A percentile compares a stretch with the other conserved stretches of the same genome.
Conservation (phyloP, 64 coral and sea anemone species). For the Anthopleura sola region DNA sequence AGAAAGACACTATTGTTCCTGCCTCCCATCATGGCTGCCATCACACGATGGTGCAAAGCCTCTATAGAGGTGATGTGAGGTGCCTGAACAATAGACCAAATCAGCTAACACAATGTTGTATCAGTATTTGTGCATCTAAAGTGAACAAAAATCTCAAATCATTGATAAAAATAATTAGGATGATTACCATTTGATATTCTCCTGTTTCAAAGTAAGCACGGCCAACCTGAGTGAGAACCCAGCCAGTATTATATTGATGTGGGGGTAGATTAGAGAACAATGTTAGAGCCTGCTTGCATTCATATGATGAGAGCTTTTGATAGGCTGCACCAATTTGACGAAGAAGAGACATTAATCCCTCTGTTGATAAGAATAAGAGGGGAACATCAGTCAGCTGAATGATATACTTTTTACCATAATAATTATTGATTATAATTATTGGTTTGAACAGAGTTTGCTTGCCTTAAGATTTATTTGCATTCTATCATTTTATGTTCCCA, state of each 20-base stretch:
- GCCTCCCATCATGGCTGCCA: too few species aligned
- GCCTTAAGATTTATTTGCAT: too few species aligned
- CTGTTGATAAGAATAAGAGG: slow-evolving; percentile 30
- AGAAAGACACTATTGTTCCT: too few species aligned
- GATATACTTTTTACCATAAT: neutral
- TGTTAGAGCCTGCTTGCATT: slow-evolving; percentile 82
- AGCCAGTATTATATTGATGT: slow-evolving; percentile 91
- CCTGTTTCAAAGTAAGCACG: slow-evolving; percentile 93
- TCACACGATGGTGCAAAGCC: too few species aligned
- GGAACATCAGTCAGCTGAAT: neutral
- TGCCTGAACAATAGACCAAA: too few species aligned
- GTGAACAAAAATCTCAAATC: too few species aligned
- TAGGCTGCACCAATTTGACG: slow-evolving; percentile 82
- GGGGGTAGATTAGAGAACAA: slow-evolving; percentile 67
- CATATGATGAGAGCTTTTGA: slow-evolving; percentile 80
- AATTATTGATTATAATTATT: neutral
- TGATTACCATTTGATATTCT: slow-evolving; percentile 84
- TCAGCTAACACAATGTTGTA: too few species aligned
- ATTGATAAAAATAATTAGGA: neutral
- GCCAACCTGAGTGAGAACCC: slow-evolving; percentile 90
- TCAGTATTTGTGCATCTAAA: too few species aligned
- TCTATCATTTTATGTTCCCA: too few species aligned
- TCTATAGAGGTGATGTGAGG: too few species aligned
- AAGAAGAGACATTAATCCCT: slow-evolving; percentile 82
- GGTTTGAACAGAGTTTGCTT: neutral